Evolutionary conservation across 2,797 vertebrate genomes (phyloP), one percentile per base, ranked within the genome.

Genomic region (Mallotus villosus): DNA sequence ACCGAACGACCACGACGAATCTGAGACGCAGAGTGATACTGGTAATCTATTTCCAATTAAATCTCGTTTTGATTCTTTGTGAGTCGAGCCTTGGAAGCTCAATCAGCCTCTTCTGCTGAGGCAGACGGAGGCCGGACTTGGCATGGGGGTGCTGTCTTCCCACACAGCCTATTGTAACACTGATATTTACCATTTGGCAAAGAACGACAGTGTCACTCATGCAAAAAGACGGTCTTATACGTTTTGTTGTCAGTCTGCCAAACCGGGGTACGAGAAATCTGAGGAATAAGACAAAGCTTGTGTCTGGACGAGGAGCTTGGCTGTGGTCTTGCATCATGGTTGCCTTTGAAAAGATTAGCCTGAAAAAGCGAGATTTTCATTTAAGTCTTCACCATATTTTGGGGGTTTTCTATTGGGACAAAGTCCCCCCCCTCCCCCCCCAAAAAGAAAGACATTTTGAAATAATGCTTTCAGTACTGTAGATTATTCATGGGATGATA

Each of bases 351-450:
- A 3, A 34, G 32, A 34, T 34, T 34, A 5, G 32, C 32, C 32
- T 34, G 32, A 3, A 32, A 32, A 32, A 32, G 29, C 29, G 4
- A 32, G 29, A 34, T 34, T 34, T 7, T 5, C 4, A 34, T 34
- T 34, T 6, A 34, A 34, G 32, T 34, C 32, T 34, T 34, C 32
- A 5, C 32, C 32, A 34, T 34, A 34, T 34, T 21, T 59, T 62
- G 67, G 70, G 66, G 66, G 32, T 16, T 37, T 66, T 49, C 24
- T 69, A 17, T 63, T 62, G 72, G 72, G 74, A 70, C 17, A 9
- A 9, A 51, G 67, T 70, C 2, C 19, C 24, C 57, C 49, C 49
- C n/a, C 4, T 34, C 6, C 32, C 32, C 51, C 25, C n/a, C 57
- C 32, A 49, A 21, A 59, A 5, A 49, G 22, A 59, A 5, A 25